Conservation (phyloP, 2,797 vertebrate species). For the Micromesistius poutassou region DNA sequence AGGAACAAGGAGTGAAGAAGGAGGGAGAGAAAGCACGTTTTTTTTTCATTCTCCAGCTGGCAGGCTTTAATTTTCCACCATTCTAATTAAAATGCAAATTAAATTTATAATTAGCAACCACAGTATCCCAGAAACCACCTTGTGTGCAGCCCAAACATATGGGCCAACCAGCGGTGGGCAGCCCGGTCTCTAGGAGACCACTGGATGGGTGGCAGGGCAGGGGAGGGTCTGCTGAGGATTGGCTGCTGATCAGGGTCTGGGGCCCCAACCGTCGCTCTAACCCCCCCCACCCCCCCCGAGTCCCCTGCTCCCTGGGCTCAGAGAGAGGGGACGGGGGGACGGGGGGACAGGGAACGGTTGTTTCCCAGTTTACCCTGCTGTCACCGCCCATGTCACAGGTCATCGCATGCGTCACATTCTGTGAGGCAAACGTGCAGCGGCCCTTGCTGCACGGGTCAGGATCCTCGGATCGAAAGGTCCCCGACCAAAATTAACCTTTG, state of each 20-base stretch:
- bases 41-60: slow-evolving; percentile 99
- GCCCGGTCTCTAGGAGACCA: slow-evolving; percentile 77
- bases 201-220: slow-evolving; percentile 42
- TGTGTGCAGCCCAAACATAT: slow-evolving; percentile 95
- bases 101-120: slow-evolving; percentile 99
- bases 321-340: slow-evolving; percentile 6
- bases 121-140: slow-evolving; percentile 98
- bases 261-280: neutral
- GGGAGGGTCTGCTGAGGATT: slow-evolving; percentile 51
- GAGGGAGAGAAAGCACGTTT: slow-evolving; percentile 78
- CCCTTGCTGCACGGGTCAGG: slow-evolving; percentile 79
- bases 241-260: slow-evolving; percentile 41
- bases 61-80: slow-evolving; percentile 99
- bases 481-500: slow-evolving; percentile 90
- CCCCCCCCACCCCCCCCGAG: neutral
- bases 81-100: slow-evolving; percentile 99
- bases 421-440: slow-evolving; percentile 76
- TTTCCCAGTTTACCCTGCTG: slow-evolving; percentile 79
- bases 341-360: slow-evolving; percentile 30
- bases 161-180: slow-evolving; percentile 87
- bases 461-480: slow-evolving; percentile 89
- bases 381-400: slow-evolving; percentile 90
- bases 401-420: slow-evolving; percentile 76
- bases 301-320: neutral
- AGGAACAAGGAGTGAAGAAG: slow-evolving; percentile 59